Evolutionary conservation across 2,888 invertebrate species (phyloP), one percentile per base, ranked within the genome.

Genomic region (Diadegma fenestrale): DNA sequence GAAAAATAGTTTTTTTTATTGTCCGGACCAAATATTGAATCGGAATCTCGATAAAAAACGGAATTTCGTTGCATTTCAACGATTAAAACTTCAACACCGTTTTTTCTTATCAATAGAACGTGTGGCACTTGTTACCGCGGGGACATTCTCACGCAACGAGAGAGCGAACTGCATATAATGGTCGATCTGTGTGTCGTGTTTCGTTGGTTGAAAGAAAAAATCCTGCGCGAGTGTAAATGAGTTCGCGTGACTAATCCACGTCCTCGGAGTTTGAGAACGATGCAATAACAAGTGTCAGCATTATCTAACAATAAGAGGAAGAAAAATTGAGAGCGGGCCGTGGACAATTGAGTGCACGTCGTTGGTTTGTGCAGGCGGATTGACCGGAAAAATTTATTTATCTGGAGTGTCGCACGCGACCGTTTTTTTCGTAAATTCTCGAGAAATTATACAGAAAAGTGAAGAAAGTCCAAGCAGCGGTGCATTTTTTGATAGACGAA

Each of bases 201-300:
- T 75, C 45, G 30, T 66, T 58, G 51, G 71, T 51, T 30, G 30
- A 37, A 37, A 37, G 69, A 71, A 77, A 82, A 77, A 82, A 19
- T 26, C 76, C 71, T n/a, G n/a, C n/a, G n/a, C 43, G n/a, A 71
- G 64, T 41, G 51, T 17, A 51, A 69, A 82, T 71, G 71, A 43
- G 41, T 63, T 82, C 51, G 82, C 82, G 64, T 77, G 76, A 82
- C 82, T 63, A 63, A 71, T 63, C 22, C 64, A 19, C 6, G 63
- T 71, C 14, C 76, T 71, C 63, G 71, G 51, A 43, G 22, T 76
- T 30, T 14, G 43, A 19, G 61, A 68, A 80, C 69, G 41, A 48
- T 71, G 71, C 43, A 71, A 77, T 30, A 82, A 76, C 48, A 76
- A 82, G 77, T 77, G 71, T 77, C 54, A 77, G 68, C 22, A 61